Conservation (phyloP, 2,797 vertebrate species). For the Argyrosomus regius region DNA sequence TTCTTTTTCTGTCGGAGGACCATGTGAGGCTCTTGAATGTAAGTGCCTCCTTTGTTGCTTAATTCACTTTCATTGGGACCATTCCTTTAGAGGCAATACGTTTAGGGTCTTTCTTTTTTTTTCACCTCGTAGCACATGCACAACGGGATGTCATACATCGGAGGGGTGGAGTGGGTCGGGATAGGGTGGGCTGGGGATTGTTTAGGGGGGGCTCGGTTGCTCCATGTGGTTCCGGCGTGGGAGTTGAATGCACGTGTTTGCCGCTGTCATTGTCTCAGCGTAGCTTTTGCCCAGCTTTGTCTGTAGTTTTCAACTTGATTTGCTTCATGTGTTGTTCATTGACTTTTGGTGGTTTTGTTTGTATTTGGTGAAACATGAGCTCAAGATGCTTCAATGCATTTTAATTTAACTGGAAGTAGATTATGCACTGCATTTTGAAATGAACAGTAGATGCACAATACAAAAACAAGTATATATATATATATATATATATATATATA, state of each 20-base stretch:
- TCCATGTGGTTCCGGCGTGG: constrained; percentile 69
- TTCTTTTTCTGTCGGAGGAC: constrained; percentile 71
- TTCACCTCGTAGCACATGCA: constrained; percentile 48
- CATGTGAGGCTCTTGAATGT: constrained; percentile 79
- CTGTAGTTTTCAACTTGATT: constrained; percentile 12
- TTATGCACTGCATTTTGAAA: neutral
- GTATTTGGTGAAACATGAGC: neutral
- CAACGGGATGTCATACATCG: constrained; percentile 63
- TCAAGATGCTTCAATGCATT: neutral
- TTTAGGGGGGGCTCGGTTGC: constrained; percentile 54
- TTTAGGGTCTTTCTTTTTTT: constrained; percentile 35
- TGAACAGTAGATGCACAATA: neutral
- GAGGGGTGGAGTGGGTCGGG: constrained; percentile 53
- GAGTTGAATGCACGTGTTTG: constrained; percentile 58
- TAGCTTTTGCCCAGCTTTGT: constrained; percentile 35
- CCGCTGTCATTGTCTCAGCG: constrained; percentile 59
- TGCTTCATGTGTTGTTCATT: neutral
- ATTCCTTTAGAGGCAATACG: constrained; percentile 46
- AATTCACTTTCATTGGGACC: constrained; percentile 68
- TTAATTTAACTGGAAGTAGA: neutral
- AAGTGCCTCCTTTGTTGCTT: constrained; percentile 82
- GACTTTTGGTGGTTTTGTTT: constrained; percentile 2
- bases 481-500: neutral
- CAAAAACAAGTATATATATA: neutral
- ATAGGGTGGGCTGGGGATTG: constrained; percentile 27